These are phyloP conservation scores for Calliphora vicina DNA, from an alignment of 1,140 invertebrate species.

Conservation along the genomic window DNA sequence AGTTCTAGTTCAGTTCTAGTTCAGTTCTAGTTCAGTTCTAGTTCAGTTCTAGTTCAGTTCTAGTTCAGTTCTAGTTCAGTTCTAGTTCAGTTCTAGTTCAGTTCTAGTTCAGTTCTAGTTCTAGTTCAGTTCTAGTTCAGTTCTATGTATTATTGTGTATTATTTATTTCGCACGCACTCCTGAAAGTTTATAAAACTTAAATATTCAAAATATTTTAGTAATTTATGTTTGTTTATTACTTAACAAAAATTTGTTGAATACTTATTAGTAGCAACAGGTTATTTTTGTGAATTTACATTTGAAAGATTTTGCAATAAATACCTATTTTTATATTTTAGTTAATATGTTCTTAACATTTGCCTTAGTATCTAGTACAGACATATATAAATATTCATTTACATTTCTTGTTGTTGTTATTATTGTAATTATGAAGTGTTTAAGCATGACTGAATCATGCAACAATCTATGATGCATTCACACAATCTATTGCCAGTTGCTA, in stretches of 20 bases:
- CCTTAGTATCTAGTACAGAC: not conserved
- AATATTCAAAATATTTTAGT: not conserved
- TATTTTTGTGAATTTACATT: not conserved
- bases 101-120: too few relatives aligned
- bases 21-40: too few relatives aligned
- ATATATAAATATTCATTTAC: too few relatives aligned
- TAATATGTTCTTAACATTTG: not conserved
- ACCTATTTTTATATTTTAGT: not conserved
- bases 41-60: too few relatives aligned
- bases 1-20: too few relatives aligned
- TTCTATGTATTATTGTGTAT: too few relatives aligned
- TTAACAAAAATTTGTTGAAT: not conserved
- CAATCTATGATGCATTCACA: not conserved
- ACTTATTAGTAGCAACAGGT: not conserved
- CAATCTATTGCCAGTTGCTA: not conserved
- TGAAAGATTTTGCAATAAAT: not conserved
- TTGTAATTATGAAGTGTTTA: constrained; percentile 11
- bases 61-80: too few relatives aligned
- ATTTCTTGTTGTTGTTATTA: not conserved
- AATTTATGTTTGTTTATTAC: not conserved
- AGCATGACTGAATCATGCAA: not conserved
- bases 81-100: too few relatives aligned
- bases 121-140: too few relatives aligned
- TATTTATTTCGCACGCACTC: not conserved
- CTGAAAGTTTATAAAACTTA: too few relatives aligned